A percentile compares a stretch with the other conserved stretches of the same genome.
phyloP scores from a whole-genome alignment of 2,797 vertebrate genomes.

The Odontamblyopus rebecca region DNA sequence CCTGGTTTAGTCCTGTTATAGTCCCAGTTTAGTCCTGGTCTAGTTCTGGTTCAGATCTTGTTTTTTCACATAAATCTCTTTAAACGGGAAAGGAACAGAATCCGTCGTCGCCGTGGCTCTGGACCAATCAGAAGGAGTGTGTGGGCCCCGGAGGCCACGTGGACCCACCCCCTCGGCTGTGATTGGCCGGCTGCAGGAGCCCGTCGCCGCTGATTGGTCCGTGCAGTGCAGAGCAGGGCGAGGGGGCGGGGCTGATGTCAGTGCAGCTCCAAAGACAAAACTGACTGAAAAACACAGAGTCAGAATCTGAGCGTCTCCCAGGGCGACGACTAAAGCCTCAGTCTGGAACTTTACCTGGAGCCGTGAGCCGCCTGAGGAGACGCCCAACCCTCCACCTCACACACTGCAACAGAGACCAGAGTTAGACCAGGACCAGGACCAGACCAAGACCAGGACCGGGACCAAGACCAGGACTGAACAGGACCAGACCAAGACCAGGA shows the following conservation, averaged over 20 bases:
- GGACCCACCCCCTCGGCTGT: slow-evolving; percentile 71
- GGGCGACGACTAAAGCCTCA: not conserved
- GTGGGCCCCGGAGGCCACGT: slow-evolving; percentile 81
- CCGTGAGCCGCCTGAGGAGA: slow-evolving; percentile 30
- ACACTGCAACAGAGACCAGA: not conserved
- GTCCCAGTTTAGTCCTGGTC: not conserved
- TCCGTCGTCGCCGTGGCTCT: not conserved
- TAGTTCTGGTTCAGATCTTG: not conserved
- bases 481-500: too few relatives aligned
- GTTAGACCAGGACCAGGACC: not conserved
- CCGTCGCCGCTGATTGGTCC: slow-evolving; percentile 74
- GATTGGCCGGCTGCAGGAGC: slow-evolving; percentile 72
- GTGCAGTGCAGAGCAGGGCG: slow-evolving; percentile 71
- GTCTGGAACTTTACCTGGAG: not conserved
- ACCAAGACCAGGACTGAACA: too few relatives aligned
- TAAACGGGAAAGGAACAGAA: not conserved
- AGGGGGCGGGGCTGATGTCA: slow-evolving; percentile 76
- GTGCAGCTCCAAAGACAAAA: slow-evolving; percentile 89
- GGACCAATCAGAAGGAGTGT: slow-evolving; percentile 78
- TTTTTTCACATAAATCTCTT: not conserved
- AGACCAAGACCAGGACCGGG: too few relatives aligned
- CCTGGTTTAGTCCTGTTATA: not conserved
- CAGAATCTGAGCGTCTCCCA: too few relatives aligned
- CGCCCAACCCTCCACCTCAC: not conserved
- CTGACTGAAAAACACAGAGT: slow-evolving; percentile 75